Evolutionary conservation across 2,797 vertebrate species (phyloP).

Genomic region (Pteropus rufus): DNA sequence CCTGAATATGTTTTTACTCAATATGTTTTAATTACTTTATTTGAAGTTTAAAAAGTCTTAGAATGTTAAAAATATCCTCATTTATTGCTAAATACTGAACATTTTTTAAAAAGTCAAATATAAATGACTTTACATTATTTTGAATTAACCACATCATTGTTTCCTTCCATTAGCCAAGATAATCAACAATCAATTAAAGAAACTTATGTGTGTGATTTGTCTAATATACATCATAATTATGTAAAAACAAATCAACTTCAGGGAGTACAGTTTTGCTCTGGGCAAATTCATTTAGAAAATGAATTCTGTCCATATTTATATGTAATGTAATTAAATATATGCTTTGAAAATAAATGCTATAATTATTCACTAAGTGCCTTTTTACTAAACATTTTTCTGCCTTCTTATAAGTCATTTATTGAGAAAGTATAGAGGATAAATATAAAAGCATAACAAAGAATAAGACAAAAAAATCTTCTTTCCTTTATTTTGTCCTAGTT

Average conservation of each 20-base stretch:
- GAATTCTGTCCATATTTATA: constrained; percentile 29
- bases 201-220: not conserved
- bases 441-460: not conserved
- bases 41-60: not conserved
- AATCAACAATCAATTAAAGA: constrained; percentile 14
- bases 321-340: constrained; percentile 37
- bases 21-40: not conserved
- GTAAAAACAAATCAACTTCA: constrained; percentile 23
- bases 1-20: not conserved
- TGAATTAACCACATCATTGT: not conserved
- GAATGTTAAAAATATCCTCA: constrained; percentile 8
- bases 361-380: not conserved
- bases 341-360: constrained; percentile 27
- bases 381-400: not conserved
- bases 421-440: constrained; percentile 26
- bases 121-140: not conserved
- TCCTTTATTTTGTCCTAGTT: constrained; percentile 15
- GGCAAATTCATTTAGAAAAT: constrained; percentile 31
- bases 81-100: not conserved
- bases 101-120: not conserved
- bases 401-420: constrained; percentile 8
- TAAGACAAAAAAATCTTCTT: constrained; percentile 2
- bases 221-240: constrained; percentile 23
- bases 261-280: not conserved
- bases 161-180: constrained; percentile 10